A percentile compares a stretch with the other conserved stretches of the same genome.
Conservation (phyloP, 2,113 vertebrate species). For the Microcebus griseorufus region DNA sequence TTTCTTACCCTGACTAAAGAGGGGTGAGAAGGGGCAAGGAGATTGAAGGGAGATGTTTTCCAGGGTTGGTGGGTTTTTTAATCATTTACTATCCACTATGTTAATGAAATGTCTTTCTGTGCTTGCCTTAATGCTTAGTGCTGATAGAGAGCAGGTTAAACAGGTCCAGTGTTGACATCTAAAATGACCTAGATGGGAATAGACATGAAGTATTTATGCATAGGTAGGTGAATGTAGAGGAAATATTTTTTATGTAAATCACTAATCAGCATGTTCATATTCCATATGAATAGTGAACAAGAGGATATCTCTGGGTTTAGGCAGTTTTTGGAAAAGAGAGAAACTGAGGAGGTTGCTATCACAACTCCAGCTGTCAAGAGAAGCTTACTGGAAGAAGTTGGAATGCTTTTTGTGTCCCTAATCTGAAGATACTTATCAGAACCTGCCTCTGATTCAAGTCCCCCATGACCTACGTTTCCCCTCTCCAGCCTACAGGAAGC, state of each 20-base stretch:
- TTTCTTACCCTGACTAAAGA: background rate
- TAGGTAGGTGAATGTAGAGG: background rate
- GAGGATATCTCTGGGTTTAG: background rate
- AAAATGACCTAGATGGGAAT: background rate
- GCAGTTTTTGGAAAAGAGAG: background rate
- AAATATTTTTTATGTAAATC: background rate
- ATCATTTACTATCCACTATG: background rate
- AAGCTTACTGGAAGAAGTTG: background rate
- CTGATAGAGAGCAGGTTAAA: slow-evolving; percentile 25
- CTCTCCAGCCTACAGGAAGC: slow-evolving; percentile 23
- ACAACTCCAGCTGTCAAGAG: background rate
- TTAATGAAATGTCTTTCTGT: background rate
- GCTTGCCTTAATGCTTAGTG: background rate
- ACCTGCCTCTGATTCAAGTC: background rate
- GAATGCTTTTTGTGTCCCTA: background rate
- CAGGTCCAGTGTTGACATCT: background rate
- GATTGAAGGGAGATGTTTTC: background rate
- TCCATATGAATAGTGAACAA: background rate
- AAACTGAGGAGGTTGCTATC: background rate
- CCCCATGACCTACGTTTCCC: background rate
- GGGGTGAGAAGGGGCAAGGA: background rate
- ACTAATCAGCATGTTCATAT: slow-evolving; percentile 1
- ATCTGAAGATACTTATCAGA: background rate
- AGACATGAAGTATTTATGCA: background rate
- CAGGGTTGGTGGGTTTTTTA: background rate